A percentile compares a stretch with the other conserved stretches of the same genome.
phyloP scores from a whole-genome alignment of 2,797 vertebrate species.

The Anolis apletophallus region DNA sequence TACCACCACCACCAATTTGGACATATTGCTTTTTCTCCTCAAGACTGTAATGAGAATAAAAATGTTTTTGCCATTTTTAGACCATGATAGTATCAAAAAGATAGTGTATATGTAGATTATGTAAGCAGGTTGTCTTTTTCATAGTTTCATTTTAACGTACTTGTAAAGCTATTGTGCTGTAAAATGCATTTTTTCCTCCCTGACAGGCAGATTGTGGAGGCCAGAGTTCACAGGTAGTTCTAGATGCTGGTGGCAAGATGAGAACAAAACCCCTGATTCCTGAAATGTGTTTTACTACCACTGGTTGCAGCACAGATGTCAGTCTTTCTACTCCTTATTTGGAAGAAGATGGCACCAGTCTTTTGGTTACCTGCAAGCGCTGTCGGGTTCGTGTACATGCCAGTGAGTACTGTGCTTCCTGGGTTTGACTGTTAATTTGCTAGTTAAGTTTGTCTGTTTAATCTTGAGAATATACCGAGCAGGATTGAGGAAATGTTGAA shows the following conservation, averaged over 20 bases:
- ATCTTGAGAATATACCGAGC: too few species aligned
- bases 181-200: constrained; percentile 15
- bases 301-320: constrained; percentile 86
- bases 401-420: constrained; percentile 82
- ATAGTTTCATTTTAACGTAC: neutral
- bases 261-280: constrained; percentile 94
- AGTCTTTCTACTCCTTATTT: constrained; percentile 89
- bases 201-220: constrained; percentile 85
- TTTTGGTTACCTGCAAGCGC: constrained; percentile 89
- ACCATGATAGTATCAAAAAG: neutral
- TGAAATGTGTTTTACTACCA: constrained; percentile 96
- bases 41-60: neutral
- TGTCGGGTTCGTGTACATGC: constrained; percentile 93
- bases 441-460: neutral
- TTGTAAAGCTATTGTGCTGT: neutral
- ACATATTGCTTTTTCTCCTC: neutral
- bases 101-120: neutral
- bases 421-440: accelerated
- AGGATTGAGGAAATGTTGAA: neutral
- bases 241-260: constrained; percentile 71
- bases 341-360: constrained; percentile 91
- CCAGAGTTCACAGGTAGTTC: constrained; percentile 72
- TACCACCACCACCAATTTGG: neutral
- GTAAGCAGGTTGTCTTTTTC: neutral
- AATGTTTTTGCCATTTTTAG: neutral